A percentile compares a stretch with the other conserved stretches of the same genome.
These are phyloP conservation scores for Calosoma granatense DNA, from an alignment of 1,140 invertebrate species.

Conservation along the genomic window DNA sequence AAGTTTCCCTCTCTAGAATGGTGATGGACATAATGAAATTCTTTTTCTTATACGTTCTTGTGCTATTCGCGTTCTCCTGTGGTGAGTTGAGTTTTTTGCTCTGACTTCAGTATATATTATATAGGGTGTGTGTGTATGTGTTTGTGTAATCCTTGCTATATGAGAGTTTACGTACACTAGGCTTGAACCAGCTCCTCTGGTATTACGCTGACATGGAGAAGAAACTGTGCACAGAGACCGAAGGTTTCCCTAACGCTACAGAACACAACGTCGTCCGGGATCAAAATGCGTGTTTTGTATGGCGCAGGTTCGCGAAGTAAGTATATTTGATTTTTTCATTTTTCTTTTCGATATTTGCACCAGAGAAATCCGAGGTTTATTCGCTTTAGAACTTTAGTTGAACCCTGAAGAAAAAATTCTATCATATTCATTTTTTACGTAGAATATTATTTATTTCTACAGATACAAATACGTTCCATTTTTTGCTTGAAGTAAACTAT, in stretches of 20 bases:
- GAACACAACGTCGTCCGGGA: slow-evolving; percentile 41
- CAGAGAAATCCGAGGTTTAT: too few relatives aligned
- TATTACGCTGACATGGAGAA: slow-evolving; percentile 94
- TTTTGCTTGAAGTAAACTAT: too few relatives aligned
- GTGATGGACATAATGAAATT: slow-evolving; percentile 98
- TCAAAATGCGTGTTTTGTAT: slow-evolving; percentile 77
- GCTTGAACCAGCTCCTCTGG: slow-evolving; percentile 66
- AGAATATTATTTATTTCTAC: too few relatives aligned
- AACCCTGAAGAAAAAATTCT: too few relatives aligned
- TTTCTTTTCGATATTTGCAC: too few relatives aligned
- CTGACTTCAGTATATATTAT: not conserved
- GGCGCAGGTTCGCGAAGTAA: slow-evolving; percentile 87
- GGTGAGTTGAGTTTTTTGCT: slow-evolving; percentile 50
- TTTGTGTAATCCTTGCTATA: not conserved
- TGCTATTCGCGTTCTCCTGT: slow-evolving; percentile 96
- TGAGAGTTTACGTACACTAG: slow-evolving; percentile 22
- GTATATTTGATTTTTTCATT: slow-evolving; percentile 22
- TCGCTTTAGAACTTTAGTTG: too few relatives aligned
- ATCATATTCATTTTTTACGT: too few relatives aligned
- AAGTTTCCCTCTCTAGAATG: slow-evolving; percentile 95
- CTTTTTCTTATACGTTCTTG: slow-evolving; percentile 88
- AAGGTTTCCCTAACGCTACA: slow-evolving; percentile 31
- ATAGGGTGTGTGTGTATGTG: not conserved
- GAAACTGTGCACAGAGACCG: slow-evolving; percentile 54
- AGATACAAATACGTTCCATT: too few relatives aligned